Evolutionary conservation across 2,113 vertebrate genomes (phyloP).

Genomic region (Nymphicus hollandicus): DNA sequence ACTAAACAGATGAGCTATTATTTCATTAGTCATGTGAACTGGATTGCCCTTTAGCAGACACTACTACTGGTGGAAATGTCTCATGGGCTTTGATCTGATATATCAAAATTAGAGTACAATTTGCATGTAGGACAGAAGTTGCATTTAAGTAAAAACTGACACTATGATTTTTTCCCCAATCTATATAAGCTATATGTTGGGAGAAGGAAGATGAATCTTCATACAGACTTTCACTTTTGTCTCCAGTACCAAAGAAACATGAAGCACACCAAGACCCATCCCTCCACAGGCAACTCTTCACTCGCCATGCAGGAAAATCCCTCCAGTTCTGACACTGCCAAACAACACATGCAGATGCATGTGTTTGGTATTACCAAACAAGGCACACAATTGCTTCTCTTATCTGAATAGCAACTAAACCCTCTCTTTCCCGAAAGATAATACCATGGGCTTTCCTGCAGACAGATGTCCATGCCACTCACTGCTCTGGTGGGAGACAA

Average conservation of each 20-base stretch:
- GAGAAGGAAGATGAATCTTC: neutral
- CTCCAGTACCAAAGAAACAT: neutral
- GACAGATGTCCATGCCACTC: neutral
- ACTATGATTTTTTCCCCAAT: neutral
- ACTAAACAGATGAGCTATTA: neutral
- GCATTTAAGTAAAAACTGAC: neutral
- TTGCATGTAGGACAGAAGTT: neutral
- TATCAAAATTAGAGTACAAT: neutral
- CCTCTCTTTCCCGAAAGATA: neutral
- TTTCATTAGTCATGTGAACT: neutral
- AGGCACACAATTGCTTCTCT: neutral
- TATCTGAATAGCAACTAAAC: neutral
- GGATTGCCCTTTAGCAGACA: neutral
- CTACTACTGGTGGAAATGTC: neutral
- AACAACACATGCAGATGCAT: neutral
- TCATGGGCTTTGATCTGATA: fast-evolving
- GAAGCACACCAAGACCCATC: neutral
- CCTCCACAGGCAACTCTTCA: neutral
- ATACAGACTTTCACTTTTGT: neutral
- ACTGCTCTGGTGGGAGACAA: neutral
- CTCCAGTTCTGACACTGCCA: neutral
- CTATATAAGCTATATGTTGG: neutral
- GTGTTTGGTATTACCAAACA: neutral
- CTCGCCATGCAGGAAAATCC: fast-evolving
- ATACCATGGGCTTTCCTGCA: neutral